Percentiles rank a stretch among this genome's conserved stretches.
Evolutionary conservation across 1,140 invertebrate genomes (phyloP).

Genomic region (Vanessa atalanta): DNA sequence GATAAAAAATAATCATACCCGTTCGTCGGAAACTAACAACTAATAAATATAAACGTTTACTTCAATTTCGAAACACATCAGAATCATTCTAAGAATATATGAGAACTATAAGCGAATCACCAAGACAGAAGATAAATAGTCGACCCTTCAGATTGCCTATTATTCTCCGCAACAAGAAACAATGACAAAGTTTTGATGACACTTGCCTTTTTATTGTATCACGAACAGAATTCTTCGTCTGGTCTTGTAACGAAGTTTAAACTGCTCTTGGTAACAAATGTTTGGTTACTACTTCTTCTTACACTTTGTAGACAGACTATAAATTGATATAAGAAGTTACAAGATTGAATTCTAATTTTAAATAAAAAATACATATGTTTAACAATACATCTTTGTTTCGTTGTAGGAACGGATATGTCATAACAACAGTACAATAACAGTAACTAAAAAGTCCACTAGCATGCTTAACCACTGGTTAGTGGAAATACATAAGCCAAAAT

Average conservation of each 20-base stretch:
- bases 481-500: too few relatives aligned
- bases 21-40: too few relatives aligned
- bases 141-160: constrained; percentile 18
- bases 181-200: constrained; percentile 28
- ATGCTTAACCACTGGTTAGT: too few relatives aligned
- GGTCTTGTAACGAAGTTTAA: constrained; percentile 22
- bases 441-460: too few relatives aligned
- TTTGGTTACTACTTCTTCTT: constrained; percentile 5
- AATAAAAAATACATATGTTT: neutral
- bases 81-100: neutral
- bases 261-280: constrained; percentile 21
- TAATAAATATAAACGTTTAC: too few relatives aligned
- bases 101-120: constrained; percentile 1
- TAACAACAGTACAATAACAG: too few relatives aligned
- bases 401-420: too few relatives aligned
- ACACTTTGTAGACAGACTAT: neutral
- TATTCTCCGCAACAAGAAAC: constrained; percentile 28
- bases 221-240: constrained; percentile 12
- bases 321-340: neutral
- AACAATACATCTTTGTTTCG: too few relatives aligned
- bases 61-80: too few relatives aligned
- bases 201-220: constrained; percentile 30
- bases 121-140: constrained; percentile 5
- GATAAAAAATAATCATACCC: too few relatives aligned
- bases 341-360: neutral